phyloP scores from a whole-genome alignment of 2,113 vertebrate species.

The Arothron firmamentum region DNA sequence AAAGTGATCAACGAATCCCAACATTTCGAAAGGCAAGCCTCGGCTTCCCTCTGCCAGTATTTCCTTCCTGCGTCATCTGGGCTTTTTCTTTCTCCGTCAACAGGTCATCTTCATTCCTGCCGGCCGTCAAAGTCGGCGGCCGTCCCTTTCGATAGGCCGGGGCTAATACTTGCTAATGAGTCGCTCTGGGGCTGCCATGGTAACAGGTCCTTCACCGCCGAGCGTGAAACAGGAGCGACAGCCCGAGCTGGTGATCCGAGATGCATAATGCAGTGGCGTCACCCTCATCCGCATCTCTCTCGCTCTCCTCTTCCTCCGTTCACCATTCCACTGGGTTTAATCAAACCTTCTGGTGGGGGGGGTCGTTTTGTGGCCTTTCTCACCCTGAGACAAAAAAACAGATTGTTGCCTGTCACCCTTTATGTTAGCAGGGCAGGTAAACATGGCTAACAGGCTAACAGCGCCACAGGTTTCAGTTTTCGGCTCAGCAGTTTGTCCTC shows the following conservation, averaged over 20 bases:
- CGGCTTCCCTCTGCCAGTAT: too few relatives aligned
- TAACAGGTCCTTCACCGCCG: conserved; percentile 45
- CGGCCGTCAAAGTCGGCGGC: conserved; percentile 39
- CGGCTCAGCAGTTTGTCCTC: conserved; percentile 3
- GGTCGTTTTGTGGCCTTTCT: not conserved
- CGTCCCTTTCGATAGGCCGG: not conserved
- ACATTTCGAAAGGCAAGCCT: too few relatives aligned
- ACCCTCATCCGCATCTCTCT: conserved; percentile 25
- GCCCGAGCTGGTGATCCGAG: conserved; percentile 41
- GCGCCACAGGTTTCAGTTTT: conserved; percentile 43
- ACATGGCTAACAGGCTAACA: too few relatives aligned
- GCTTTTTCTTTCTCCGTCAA: conserved; percentile 1
- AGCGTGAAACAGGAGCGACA: conserved; percentile 51
- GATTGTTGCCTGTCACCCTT: too few relatives aligned
- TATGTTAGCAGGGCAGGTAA: too few relatives aligned
- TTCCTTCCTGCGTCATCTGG: not conserved
- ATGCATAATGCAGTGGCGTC: conserved; percentile 66
- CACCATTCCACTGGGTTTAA: conserved; percentile 3
- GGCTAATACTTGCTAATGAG: conserved; percentile 59
- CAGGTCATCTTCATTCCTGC: conserved; percentile 33
- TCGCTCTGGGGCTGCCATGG: conserved; percentile 58
- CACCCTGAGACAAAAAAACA: not conserved
- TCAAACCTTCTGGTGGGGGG: not conserved
- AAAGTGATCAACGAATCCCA: too few relatives aligned
- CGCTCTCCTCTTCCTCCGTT: not conserved